Conservation (phyloP, 2,888 invertebrate genomes). For the Erebia aethiops region DNA sequence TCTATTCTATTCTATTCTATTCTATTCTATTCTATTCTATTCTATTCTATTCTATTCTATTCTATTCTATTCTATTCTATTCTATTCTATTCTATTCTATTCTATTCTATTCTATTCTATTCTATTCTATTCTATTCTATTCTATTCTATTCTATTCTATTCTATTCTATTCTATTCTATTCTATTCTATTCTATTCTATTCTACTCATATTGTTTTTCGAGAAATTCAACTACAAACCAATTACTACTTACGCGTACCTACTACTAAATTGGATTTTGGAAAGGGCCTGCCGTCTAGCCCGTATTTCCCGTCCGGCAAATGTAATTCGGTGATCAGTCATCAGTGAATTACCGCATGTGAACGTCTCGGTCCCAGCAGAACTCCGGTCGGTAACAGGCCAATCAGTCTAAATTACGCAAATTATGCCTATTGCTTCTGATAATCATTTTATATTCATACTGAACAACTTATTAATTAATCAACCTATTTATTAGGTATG, state of each 20-base stretch:
- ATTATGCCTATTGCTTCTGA: conserved; percentile 35
- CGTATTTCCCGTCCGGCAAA: conserved; percentile 34
- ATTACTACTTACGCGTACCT: neutral
- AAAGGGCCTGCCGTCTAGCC: conserved; percentile 24
- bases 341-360: conserved; percentile 32
- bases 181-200: too few species aligned
- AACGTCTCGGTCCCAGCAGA: conserved; percentile 32
- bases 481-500: neutral
- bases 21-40: too few species aligned
- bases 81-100: too few species aligned
- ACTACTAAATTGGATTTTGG: conserved; percentile 20
- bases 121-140: too few species aligned
- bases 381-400: conserved; percentile 33
- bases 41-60: too few species aligned
- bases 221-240: conserved; percentile 3
- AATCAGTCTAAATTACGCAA: conserved; percentile 39
- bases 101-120: too few species aligned
- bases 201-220: neutral
- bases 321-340: conserved; percentile 33
- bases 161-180: too few species aligned
- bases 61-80: too few species aligned
- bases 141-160: too few species aligned
- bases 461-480: neutral
- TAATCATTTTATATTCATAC: conserved; percentile 21
- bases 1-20: too few species aligned